Base-by-base conservation (phyloP, 2,888 invertebrate genomes). In the Acanthosepion esculentum region DNA sequence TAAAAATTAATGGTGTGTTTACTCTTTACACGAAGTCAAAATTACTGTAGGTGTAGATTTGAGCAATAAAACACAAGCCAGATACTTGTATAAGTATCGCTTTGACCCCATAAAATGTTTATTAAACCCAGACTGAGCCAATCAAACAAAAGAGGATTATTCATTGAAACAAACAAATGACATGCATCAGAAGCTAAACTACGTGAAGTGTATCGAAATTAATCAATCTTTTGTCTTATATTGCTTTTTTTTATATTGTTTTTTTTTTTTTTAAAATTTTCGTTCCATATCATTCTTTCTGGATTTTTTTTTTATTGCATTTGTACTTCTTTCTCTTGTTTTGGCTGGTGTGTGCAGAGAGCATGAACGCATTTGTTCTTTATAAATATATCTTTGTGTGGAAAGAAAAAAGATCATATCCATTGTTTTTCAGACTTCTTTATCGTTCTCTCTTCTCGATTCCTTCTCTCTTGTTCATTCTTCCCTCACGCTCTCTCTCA, bases 1-100 rank as follows among this genome's bases (percentile, higher is more conserved):
- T 4, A 5, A 15, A 18, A 78, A 78, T n/a, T 78, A n/a, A 78
- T 78, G 78, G 12, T 5, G 78, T 12, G 78, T 78, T 20, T 15
- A n/a, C 33, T 78, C 78, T 33, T 78, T 5, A n/a, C 12, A 78
- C 78, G 15, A 78, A 78, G 29, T n/a, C 78, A n/a, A 78, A 78
- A 78, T n/a, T 78, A 78, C 29, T 78, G n/a, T 78, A 78, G 78
- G 33, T 78, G 78, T 78, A 78, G 78, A 78, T 78, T 78, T n/a
- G 12, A 78, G n/a, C 15, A n/a, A 78, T 78, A n/a, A 78, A 78
- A 78, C 78, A 78, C 78, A 3, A n/a, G 0, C 78, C 78, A 78
- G n/a, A 15, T 78, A n/a, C n/a, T n/a, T 78, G n/a, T 15, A 29
- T n/a, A 29, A 78, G n/a, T n/a, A 78, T 78, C 15, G n/a, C 59